A percentile compares a stretch with the other conserved stretches of the same genome.
Conservation (phyloP, 2,113 vertebrate species). For the Paraplagusia blochii region DNA sequence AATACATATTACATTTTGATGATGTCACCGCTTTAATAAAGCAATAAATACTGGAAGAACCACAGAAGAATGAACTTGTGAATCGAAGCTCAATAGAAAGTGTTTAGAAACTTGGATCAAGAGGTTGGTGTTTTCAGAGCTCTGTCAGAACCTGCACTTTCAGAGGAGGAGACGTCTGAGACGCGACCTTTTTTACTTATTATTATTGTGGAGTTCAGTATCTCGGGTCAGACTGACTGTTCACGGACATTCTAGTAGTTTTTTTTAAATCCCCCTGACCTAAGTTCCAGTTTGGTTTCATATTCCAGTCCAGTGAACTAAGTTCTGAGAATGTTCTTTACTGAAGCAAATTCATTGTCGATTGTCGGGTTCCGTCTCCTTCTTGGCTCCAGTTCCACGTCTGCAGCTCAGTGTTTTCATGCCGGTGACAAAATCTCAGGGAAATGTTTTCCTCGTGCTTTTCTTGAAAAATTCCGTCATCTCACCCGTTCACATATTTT, state of each 20-base stretch:
- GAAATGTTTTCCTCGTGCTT: background rate
- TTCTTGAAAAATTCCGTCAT: slow-evolving; percentile 4
- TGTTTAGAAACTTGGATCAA: slow-evolving; percentile 34
- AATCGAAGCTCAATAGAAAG: slow-evolving; percentile 44
- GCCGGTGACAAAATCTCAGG: background rate
- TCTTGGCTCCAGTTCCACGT: slow-evolving; percentile 22
- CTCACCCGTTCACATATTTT: slow-evolving; percentile 11
- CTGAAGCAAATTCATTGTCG: background rate
- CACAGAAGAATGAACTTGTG: slow-evolving; percentile 33
- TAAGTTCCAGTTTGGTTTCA: too few relatives aligned
- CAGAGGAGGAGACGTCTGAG: slow-evolving; percentile 36
- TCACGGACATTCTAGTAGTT: too few relatives aligned
- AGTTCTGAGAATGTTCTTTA: too few relatives aligned
- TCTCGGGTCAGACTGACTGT: too few relatives aligned
- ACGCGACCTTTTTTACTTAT: too few relatives aligned
- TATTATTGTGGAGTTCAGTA: too few relatives aligned
- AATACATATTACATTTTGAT: slow-evolving; percentile 14
- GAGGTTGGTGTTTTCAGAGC: slow-evolving; percentile 29
- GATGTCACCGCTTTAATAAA: slow-evolving; percentile 20
- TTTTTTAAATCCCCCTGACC: too few relatives aligned
- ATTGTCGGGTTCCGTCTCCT: slow-evolving; percentile 6
- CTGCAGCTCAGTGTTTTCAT: slow-evolving; percentile 19
- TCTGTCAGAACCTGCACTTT: too few relatives aligned
- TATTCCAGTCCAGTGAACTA: too few relatives aligned
- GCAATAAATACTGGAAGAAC: slow-evolving; percentile 15